Base-by-base conservation (phyloP, 2,888 invertebrate genomes). In the Macropis europaea region DNA sequence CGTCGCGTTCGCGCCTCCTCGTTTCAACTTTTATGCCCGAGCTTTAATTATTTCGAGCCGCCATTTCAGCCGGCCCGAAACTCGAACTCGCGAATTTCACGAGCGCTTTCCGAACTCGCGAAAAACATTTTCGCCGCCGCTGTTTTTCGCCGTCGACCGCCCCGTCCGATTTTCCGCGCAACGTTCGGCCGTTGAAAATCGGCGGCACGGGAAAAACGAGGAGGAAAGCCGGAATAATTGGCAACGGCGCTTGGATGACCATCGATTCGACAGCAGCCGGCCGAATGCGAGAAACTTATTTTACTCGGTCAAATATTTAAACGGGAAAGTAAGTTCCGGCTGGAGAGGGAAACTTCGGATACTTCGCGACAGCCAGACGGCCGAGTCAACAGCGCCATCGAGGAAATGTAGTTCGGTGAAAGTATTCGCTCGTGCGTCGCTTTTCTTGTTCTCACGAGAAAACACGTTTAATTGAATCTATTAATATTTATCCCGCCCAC, bases 1-100 rank as follows among this genome's bases (percentile, higher is more conserved):
- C 36, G 42, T 22, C 43, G 28, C 26, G 22, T 32, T n/a, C n/a
- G n/a, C 24, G 45, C 45, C 36, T 36, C 42, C 15, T 30, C 9
- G 52, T 54, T 77, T 60, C 57, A 72, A 83, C 75, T 83, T 82
- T 84, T 79, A 81, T 70, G 76, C 68, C 67, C 67, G n/a, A n/a
- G 67, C 54, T 84, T 85, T 82, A 82, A 86, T 85, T 83, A 85
- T 80, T 82, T n/a, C 62, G 22, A 24, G 43, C 30, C 72, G 40
- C 53, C 68, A 73, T 69, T 84, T 84, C 83, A 85, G n/a, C n/a
- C 76, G 82, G 60, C 48, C 72, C 79, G 80, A 70, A 84, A 86
- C 84, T 22, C 42, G 24, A 53, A 63, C 45, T 56, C 62, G 26
- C 52, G 60, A 42, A 32, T 50, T 48, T 56, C 62, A 30, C 52